Evolutionary conservation across 35 echinoderm and acorn worm species (phyloP).

Genomic region (Chiridota heheva): DNA sequence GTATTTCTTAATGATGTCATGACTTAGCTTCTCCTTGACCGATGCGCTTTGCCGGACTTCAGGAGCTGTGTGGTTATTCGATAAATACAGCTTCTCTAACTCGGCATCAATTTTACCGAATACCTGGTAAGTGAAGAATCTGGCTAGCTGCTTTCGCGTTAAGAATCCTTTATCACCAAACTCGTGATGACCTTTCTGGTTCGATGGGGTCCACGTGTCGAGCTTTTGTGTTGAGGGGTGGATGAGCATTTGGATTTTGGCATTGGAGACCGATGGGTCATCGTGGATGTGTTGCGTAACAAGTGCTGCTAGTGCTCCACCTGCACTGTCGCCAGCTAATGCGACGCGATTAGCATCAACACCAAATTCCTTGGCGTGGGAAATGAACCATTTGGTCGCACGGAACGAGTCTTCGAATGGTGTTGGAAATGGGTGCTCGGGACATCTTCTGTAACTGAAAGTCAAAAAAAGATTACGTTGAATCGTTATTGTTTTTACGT

Average conservation of each 20-base stretch:
- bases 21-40: neutral
- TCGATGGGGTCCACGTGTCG: conserved; percentile 41
- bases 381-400: conserved; percentile 60
- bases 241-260: conserved; percentile 60
- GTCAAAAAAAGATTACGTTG: too few relatives aligned
- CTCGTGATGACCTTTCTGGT: conserved; percentile 53
- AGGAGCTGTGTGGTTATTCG: conserved; percentile 55
- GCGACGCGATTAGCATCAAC: conserved; percentile 48
- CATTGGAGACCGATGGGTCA: conserved; percentile 41
- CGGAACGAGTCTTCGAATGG: conserved; percentile 52
- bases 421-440: conserved; percentile 39
- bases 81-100: conserved; percentile 12
- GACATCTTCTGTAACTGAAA: conserved; percentile 57
- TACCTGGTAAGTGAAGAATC: conserved; percentile 5
- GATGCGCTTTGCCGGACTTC: conserved; percentile 30
- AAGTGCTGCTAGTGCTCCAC: conserved; percentile 47
- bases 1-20: conserved; percentile 37
- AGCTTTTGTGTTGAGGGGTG: conserved; percentile 60
- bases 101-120: conserved; percentile 44
- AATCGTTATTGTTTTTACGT: too few relatives aligned
- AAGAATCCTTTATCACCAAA: conserved; percentile 55
- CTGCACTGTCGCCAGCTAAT: conserved; percentile 69
- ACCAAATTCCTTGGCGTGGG: conserved; percentile 46
- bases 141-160: conserved; percentile 1
- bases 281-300: conserved; percentile 48